Evolutionary conservation across 2,888 invertebrate genomes (phyloP), one percentile per base, ranked within the genome.

Genomic region (Agriopis aurantiaria): DNA sequence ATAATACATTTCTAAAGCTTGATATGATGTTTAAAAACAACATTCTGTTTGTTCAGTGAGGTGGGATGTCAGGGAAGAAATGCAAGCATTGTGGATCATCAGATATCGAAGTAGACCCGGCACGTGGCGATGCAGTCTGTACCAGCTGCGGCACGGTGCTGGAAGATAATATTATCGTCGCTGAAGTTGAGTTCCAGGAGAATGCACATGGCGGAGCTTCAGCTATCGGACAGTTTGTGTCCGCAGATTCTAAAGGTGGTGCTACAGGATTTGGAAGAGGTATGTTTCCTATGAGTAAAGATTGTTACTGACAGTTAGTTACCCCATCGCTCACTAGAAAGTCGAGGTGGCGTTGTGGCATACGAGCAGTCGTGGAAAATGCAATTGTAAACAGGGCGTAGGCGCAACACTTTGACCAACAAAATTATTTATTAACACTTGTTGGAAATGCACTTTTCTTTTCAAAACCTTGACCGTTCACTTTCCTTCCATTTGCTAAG

Each of bases 101-200:
- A 7, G 98, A 99, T 74, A 98, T 99, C 72, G 99, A 99, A 91
- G 97, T 97, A 72, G 99, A 99, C 89, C 97, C 98, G 71, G 97
- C 98, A 33, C 96, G 99, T 82, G 99, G 99, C 48, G 99, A 99
- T 95, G 97, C 97, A 10, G 98, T 99, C 0, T 99, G 99, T 89
- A 99, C 98, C 41, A 97, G 96, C 85, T 99, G 99, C 92, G 99
- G 99, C 41, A 97, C 98, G 8, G 99, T 99, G 1, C 93, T 99
- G 14, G 99, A 99, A 88, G 99, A 99, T 85, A 98, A 98, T 82
- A 97, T 98, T 65, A 99, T 99, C 84, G 99, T 99, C 40, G 97
- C 98, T 3, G 99, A 99, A 89, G 97, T 99, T 52, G 98, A 99
- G 88, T 99, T 99, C 85, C 98, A 98, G 89, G 99, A 99, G 88